Evolutionary conservation across 2,888 invertebrate species (phyloP).

Genomic region (Aspidapion aeneum): DNA sequence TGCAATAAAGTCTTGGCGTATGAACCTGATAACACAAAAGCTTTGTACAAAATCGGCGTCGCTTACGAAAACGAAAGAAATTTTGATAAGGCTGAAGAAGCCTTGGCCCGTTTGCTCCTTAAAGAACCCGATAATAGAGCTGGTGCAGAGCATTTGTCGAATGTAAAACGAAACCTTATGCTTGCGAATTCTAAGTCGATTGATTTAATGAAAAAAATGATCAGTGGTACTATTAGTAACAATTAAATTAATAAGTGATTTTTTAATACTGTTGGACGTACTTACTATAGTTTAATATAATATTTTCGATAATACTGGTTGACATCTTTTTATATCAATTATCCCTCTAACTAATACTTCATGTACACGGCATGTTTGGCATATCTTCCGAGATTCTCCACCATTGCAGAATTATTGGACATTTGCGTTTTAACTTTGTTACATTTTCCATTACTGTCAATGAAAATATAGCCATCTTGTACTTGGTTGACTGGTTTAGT

Average conservation of each 20-base stretch:
- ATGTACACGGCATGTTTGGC: no score
- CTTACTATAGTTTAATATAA: neutral
- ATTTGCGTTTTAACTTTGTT: no score
- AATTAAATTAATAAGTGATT: neutral
- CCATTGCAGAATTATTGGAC: no score
- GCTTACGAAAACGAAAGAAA: slow-evolving; percentile 56
- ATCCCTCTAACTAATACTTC: neutral
- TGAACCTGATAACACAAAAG: slow-evolving; percentile 47
- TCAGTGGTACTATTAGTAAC: slow-evolving; percentile 32
- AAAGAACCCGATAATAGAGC: slow-evolving; percentile 65
- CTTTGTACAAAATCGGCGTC: slow-evolving; percentile 50
- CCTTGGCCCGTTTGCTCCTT: slow-evolving; percentile 54
- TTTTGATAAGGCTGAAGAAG: slow-evolving; percentile 62
- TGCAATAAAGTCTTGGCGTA: slow-evolving; percentile 52
- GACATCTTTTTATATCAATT: neutral
- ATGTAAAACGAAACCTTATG: slow-evolving; percentile 55
- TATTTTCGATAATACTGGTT: neutral
- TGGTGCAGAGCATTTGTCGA: slow-evolving; percentile 55
- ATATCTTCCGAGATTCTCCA: no score
- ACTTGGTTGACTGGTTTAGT: no score
- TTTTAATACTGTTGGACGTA: neutral
- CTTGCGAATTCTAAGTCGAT: slow-evolving; percentile 58
- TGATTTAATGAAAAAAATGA: slow-evolving; percentile 53
- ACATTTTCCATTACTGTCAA: no score
- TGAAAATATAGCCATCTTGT: no score